phyloP scores from a whole-genome alignment of 2,888 invertebrate species.

The Drosophila anomalata region DNA sequence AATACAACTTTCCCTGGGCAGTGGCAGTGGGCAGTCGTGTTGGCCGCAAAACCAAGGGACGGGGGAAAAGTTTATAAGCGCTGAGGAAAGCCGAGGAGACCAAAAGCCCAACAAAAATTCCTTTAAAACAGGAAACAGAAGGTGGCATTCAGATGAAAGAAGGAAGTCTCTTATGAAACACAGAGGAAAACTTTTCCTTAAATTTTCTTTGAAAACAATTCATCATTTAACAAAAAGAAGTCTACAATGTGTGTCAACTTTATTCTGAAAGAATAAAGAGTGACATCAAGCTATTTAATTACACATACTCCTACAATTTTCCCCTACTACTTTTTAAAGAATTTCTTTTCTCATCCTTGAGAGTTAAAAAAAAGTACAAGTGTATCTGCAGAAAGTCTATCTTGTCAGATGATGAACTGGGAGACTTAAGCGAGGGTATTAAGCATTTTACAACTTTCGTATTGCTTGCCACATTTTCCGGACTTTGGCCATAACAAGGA shows the following conservation, averaged over 20 bases:
- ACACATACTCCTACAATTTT: neutral
- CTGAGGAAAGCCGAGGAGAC: slow-evolving; percentile 11
- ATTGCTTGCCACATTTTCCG: slow-evolving; percentile 24
- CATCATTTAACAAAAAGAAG: neutral
- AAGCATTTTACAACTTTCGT: slow-evolving; percentile 34
- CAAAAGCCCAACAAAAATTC: slow-evolving; percentile 21
- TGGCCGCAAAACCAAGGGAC: slow-evolving; percentile 29
- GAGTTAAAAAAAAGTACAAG: neutral
- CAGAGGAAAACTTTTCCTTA: slow-evolving; percentile 1
- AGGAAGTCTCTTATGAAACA: slow-evolving; percentile 20
- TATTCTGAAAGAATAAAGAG: neutral
- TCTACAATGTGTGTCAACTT: neutral
- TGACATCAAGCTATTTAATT: slow-evolving; percentile 1
- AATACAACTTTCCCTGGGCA: slow-evolving; percentile 17
- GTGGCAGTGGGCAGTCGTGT: slow-evolving; percentile 19
- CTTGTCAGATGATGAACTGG: slow-evolving; percentile 17
- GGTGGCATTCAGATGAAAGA: slow-evolving; percentile 18
- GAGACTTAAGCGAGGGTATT: slow-evolving; percentile 32
- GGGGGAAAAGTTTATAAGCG: slow-evolving; percentile 41
- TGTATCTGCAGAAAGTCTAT: neutral
- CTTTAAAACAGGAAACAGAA: slow-evolving; percentile 20
- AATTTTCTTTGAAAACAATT: neutral
- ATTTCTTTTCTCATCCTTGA: neutral
- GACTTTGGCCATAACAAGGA: slow-evolving; percentile 19
- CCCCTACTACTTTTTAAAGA: neutral